These are phyloP conservation scores for Philereme transversata DNA, from an alignment of 2,888 invertebrate species.

Conservation along the genomic window DNA sequence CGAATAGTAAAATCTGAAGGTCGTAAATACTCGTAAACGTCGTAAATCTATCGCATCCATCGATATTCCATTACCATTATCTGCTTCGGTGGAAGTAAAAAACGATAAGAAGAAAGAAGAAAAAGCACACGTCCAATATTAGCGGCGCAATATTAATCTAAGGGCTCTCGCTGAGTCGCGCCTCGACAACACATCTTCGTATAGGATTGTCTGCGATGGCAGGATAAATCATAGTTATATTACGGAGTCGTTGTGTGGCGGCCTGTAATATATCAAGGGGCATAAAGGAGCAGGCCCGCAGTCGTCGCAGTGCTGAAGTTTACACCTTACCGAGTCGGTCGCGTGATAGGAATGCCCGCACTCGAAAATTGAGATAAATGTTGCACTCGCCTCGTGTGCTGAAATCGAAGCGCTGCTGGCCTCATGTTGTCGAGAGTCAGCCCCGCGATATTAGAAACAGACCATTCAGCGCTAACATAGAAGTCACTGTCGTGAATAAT, in stretches of 20 bases:
- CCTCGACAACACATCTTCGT: constrained; percentile 59
- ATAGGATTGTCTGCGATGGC: constrained; percentile 58
- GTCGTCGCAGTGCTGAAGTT: constrained; percentile 44
- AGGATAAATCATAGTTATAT: constrained; percentile 71
- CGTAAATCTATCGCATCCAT: constrained; percentile 30
- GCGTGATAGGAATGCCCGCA: constrained; percentile 46
- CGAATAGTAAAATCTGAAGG: constrained; percentile 50
- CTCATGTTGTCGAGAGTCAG: constrained; percentile 18
- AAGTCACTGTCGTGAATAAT: constrained; percentile 40
- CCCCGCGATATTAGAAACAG: constrained; percentile 18
- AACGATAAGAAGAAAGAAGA: constrained; percentile 51
- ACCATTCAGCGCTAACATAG: constrained; percentile 24
- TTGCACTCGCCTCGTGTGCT: constrained; percentile 31
- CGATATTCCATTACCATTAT: constrained; percentile 37
- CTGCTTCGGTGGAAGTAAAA: constrained; percentile 41
- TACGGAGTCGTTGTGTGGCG: constrained; percentile 65
- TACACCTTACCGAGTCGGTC: constrained; percentile 43
- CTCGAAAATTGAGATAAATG: constrained; percentile 55
- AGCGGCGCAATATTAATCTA: constrained; percentile 62
- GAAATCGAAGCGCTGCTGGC: constrained; percentile 23
- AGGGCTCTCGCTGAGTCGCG: constrained; percentile 45
- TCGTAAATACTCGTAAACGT: constrained; percentile 41
- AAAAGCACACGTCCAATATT: constrained; percentile 60
- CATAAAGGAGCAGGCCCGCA: constrained; percentile 57
- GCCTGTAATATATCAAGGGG: constrained; percentile 68